Conservation (phyloP, 2,888 invertebrate species). For the Nephrotoma flavescens region DNA sequence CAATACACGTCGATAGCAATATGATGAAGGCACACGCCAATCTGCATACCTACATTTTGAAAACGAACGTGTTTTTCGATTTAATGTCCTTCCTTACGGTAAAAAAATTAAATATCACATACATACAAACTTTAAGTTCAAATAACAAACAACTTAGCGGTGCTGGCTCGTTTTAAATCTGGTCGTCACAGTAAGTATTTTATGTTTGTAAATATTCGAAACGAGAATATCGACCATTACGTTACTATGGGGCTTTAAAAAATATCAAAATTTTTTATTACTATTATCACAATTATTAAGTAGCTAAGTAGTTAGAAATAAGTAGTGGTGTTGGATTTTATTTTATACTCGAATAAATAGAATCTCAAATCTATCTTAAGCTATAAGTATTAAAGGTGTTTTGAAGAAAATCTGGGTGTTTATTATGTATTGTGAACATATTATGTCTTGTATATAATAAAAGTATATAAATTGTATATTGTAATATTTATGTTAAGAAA, state of each 20-base stretch:
- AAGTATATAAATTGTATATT: background rate
- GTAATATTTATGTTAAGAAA: background rate
- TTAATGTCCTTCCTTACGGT: no score
- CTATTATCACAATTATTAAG: background rate
- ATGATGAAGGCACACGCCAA: no score
- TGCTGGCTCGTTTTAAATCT: no score
- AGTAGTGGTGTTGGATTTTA: background rate
- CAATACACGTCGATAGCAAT: no score
- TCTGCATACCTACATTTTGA: no score
- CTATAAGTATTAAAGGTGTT: background rate
- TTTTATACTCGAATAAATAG: background rate
- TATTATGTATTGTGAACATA: background rate
- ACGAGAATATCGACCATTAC: background rate
- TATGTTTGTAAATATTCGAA: background rate
- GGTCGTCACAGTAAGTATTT: background rate
- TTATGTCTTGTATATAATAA: background rate
- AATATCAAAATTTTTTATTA: background rate
- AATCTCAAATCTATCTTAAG: background rate
- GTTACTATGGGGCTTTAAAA: background rate
- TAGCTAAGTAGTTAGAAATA: background rate
- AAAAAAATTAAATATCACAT: no score
- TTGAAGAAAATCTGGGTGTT: background rate
- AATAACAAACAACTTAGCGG: no score
- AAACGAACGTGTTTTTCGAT: no score
- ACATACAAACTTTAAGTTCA: no score